These are phyloP conservation scores for Coecobrya sp. DNA, from an alignment of 2,888 invertebrate genomes.

Conservation along the genomic window DNA sequence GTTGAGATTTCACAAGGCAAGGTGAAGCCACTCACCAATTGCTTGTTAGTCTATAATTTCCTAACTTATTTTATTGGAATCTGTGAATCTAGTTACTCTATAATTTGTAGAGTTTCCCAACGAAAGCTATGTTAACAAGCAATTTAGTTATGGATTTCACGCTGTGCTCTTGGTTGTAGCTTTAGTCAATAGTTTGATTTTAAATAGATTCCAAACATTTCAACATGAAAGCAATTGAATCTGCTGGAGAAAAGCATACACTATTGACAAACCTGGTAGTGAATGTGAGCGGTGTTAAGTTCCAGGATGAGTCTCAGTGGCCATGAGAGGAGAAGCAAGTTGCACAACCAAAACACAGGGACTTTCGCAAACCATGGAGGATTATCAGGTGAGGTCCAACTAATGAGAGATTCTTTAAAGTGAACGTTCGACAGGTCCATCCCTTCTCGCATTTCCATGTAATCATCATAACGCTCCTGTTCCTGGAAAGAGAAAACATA, in stretches of 20 bases:
- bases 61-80: too few species aligned
- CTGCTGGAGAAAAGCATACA: neutral
- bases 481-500: slow-evolving; percentile 89
- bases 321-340: slow-evolving; percentile 93
- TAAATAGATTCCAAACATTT: neutral
- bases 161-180: neutral
- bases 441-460: slow-evolving; percentile 95
- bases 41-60: too few species aligned
- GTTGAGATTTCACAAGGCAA: too few species aligned
- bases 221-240: too few species aligned
- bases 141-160: neutral
- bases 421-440: slow-evolving; percentile 91
- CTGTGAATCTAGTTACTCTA: neutral
- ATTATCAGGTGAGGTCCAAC: slow-evolving; percentile 88
- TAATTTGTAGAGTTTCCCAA: neutral
- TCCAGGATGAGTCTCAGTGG: slow-evolving; percentile 93
- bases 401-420: slow-evolving; percentile 87
- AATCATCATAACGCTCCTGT: slow-evolving; percentile 94
- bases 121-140: neutral
- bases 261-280: slow-evolving; percentile 93
- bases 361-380: slow-evolving; percentile 90
- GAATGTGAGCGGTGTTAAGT: slow-evolving; percentile 93
- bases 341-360: slow-evolving; percentile 92
- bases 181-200: neutral
- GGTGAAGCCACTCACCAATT: too few species aligned